phyloP scores from a whole-genome alignment of 1,140 invertebrate species.

The Drosophila sp. region DNA sequence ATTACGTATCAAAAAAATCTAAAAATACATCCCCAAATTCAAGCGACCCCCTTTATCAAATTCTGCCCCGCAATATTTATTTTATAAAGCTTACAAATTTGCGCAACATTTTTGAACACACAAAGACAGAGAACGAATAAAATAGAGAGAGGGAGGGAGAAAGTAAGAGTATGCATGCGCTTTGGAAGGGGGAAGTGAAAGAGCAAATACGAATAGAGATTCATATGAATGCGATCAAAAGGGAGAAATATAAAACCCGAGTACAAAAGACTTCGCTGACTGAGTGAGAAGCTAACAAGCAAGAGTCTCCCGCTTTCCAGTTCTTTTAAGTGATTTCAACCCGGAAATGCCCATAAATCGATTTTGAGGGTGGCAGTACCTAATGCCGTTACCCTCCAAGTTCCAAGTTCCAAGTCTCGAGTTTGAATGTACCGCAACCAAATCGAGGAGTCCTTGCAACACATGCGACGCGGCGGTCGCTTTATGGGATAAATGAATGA shows the following conservation, averaged over 20 bases:
- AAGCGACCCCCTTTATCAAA: constrained; percentile 6
- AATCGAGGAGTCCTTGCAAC: constrained; percentile 23
- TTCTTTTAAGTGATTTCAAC: constrained; percentile 79
- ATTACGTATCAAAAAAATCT: constrained; percentile 34
- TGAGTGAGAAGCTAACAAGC: constrained; percentile 64
- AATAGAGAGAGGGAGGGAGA: constrained; percentile 14
- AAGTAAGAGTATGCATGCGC: too few species aligned
- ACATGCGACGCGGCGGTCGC: constrained; percentile 38
- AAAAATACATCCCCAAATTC: constrained; percentile 56
- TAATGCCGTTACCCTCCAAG: background rate
- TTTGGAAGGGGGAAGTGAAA: constrained; percentile 6
- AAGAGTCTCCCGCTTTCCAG: constrained; percentile 5
- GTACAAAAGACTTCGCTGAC: constrained; percentile 46
- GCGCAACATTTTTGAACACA: constrained; percentile 49
- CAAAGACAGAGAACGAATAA: constrained; percentile 36
- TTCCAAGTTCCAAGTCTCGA: too few species aligned
- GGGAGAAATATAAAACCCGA: constrained; percentile 54
- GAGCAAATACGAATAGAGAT: constrained; percentile 16
- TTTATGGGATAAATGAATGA: constrained; percentile 76
- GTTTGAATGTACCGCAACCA: background rate
- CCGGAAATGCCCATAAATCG: constrained; percentile 81
- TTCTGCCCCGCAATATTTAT: constrained; percentile 59
- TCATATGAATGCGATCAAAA: constrained; percentile 34
- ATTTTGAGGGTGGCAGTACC: constrained; percentile 48
- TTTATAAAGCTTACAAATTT: constrained; percentile 80